Conservation (phyloP, 1,140 invertebrate genomes). For the Aphis craccivora region DNA sequence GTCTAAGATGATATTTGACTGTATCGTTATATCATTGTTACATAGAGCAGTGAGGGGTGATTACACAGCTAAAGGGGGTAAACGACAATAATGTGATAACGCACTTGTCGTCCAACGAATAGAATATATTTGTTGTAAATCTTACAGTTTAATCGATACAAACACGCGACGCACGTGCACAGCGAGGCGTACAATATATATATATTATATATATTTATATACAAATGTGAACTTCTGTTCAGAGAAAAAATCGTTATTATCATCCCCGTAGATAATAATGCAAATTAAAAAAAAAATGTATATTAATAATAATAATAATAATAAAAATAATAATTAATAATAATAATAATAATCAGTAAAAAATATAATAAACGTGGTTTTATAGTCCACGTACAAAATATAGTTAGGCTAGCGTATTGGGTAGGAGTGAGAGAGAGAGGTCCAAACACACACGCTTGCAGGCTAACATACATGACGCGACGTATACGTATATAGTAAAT, state of each 20-base stretch:
- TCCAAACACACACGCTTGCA: neutral
- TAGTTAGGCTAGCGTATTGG: neutral
- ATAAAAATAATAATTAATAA: neutral
- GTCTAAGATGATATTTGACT: neutral
- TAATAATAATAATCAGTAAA: neutral
- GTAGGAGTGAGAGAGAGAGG: neutral
- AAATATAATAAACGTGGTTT: neutral
- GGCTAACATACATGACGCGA: neutral
- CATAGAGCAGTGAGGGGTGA: accelerated
- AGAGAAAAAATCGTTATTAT: constrained; percentile 2
- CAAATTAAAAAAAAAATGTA: neutral
- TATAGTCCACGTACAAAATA: neutral
- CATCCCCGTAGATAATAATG: neutral
- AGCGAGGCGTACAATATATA: neutral
- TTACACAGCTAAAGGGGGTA: neutral
- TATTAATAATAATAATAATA: constrained; percentile 7
- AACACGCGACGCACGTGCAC: neutral
- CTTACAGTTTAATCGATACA: neutral
- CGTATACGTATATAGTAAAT: constrained; percentile 40
- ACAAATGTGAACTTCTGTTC: neutral
- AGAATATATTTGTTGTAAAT: constrained; percentile 18
- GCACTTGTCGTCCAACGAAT: neutral
- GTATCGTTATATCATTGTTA: neutral
- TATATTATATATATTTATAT: neutral
- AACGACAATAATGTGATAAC: neutral